Evolutionary conservation across 2,113 vertebrate genomes (phyloP), one percentile per base, ranked within the genome.

Genomic region (Entomyzon cyanotis): DNA sequence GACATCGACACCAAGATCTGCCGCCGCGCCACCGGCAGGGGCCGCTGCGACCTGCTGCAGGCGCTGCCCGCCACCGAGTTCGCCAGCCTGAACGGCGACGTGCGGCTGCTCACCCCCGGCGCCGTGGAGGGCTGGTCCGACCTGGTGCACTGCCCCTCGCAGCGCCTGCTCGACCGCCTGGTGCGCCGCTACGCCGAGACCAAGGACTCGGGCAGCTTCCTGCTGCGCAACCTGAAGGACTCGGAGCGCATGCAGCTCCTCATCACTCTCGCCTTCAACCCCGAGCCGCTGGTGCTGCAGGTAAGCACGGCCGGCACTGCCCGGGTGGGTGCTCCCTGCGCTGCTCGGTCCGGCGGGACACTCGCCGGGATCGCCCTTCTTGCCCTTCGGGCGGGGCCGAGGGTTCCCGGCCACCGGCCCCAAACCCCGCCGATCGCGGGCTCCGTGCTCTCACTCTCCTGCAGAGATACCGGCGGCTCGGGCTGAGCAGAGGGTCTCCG

Each of bases 51-150:
- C 98, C 98, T 99, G 82, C 98, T 99, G 46, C 99, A 99, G 98
- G 99, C 99, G 71, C 98, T 99, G 98, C 99, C 99, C 97, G 99
- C 99, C 97, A 99, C 99, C 11, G 99, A 99, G 96, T 99, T 99
- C 96, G 98, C 99, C 78, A 97, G 99, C 62, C 99, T 99, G 95
- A 99, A 99, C 90, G 99, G 99, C 37, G 99, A 99, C 53, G 99
- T 99, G 87, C 98, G 99, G n/a, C 98, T 99, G 82, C 98, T 99
- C 89, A 99, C 99, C 70, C 99, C 99, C 30, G 99, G 99, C 37
- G 99, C 99, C 68, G 99, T 99, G 95, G 99, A 99, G 97, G 99
- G 99, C 84, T 99, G 99, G 99, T 99, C 99, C 16, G 99, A 99
- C 96, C 98, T 99, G 96, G 99, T 99, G 96, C 99, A 99, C 96